Evolutionary conservation across 2,113 vertebrate genomes (phyloP).

Genomic region (Vombatus ursinus): DNA sequence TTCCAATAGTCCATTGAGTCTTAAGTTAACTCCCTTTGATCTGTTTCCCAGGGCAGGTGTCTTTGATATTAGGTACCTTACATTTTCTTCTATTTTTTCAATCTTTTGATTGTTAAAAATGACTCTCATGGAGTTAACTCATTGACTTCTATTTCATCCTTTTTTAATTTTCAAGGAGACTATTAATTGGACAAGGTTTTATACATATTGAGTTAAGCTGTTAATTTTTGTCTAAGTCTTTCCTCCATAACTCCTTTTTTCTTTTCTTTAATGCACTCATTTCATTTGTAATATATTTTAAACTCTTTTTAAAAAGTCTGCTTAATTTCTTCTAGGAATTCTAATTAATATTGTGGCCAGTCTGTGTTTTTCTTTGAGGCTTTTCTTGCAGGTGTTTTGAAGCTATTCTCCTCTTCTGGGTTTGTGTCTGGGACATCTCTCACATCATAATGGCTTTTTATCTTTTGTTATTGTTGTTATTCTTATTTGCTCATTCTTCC

Average conservation of each 20-base stretch:
- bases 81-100: background rate
- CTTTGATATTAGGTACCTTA: background rate
- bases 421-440: background rate
- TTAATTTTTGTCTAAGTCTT: background rate
- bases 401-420: background rate
- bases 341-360: background rate
- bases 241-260: background rate
- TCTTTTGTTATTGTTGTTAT: background rate
- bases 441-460: background rate
- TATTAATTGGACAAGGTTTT: background rate
- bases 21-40: background rate
- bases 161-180: background rate
- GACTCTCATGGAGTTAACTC: background rate
- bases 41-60: background rate
- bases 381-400: background rate
- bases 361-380: background rate
- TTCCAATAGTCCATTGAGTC: background rate
- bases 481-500: background rate
- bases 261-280: background rate
- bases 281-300: background rate
- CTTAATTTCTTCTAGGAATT: background rate
- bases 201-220: background rate
- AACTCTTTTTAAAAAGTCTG: background rate
- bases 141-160: background rate
- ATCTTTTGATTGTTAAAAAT: background rate